phyloP scores from a whole-genome alignment of 2,113 vertebrate genomes.

The Stercorarius parasiticus region DNA sequence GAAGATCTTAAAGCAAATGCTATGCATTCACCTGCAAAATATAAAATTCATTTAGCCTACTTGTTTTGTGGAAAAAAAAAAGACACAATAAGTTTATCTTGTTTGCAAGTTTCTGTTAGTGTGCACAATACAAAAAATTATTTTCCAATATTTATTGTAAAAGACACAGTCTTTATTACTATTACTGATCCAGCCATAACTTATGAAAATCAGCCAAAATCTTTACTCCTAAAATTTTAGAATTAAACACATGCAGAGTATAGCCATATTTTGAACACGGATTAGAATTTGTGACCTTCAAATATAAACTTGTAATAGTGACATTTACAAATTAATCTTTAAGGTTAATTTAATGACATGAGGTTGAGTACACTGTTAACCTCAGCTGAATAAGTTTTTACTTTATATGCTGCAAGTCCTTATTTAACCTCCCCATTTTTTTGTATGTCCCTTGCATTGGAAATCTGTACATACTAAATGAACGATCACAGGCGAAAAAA shows the following conservation, averaged over 20 bases:
- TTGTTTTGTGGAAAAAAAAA: not conserved
- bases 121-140: not conserved
- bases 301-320: constrained; percentile 5
- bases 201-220: not conserved
- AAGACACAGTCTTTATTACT: not conserved
- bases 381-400: not conserved
- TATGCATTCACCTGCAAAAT: not conserved
- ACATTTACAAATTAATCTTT: constrained; percentile 33
- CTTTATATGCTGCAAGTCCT: not conserved
- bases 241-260: not conserved
- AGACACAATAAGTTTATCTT: not conserved
- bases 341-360: constrained; percentile 25
- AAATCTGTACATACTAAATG: not conserved
- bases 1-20: not conserved
- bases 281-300: constrained; percentile 20
- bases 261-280: not conserved
- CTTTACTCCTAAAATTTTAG: not conserved
- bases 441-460: not conserved
- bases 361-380: not conserved
- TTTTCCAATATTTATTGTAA: not conserved
- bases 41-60: not conserved
- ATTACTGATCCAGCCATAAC: not conserved
- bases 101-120: not conserved
- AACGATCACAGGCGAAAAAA: not conserved
- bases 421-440: not conserved